phyloP scores from a whole-genome alignment of 1,140 invertebrate species.

The Ceratosolen solmsi region DNA sequence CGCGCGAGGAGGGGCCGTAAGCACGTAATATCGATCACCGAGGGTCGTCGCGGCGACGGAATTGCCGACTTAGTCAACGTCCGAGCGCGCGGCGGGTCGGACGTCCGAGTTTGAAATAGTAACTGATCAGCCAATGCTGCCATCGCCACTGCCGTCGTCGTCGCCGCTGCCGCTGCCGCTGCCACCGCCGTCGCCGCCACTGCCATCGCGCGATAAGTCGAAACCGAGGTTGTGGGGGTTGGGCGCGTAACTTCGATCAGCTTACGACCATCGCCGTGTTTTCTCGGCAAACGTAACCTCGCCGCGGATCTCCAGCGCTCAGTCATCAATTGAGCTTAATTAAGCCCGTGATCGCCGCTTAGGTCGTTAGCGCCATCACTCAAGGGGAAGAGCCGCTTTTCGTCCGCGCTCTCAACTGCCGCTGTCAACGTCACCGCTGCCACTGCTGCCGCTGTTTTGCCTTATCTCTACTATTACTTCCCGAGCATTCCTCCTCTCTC shows the following conservation, averaged over 20 bases:
- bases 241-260: too few relatives aligned
- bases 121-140: too few relatives aligned
- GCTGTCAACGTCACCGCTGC: neutral
- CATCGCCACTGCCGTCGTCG: too few relatives aligned
- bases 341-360: constrained; percentile 12
- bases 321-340: constrained; percentile 41
- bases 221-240: neutral
- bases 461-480: constrained; percentile 13
- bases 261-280: neutral
- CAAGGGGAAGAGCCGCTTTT: constrained; percentile 2
- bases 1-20: neutral
- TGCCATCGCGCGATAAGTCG: neutral
- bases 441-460: neutral
- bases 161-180: too few relatives aligned
- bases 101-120: neutral
- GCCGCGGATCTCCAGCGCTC: neutral
- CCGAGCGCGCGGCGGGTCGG: neutral
- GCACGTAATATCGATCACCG: neutral
- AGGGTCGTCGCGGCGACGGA: neutral
- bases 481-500: neutral
- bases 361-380: constrained; percentile 17
- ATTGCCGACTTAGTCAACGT: constrained; percentile 11
- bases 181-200: too few relatives aligned
- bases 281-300: neutral
- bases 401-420: neutral